Evolutionary conservation across 1,140 invertebrate species (phyloP).

Genomic region (Eurosta solidaginis): DNA sequence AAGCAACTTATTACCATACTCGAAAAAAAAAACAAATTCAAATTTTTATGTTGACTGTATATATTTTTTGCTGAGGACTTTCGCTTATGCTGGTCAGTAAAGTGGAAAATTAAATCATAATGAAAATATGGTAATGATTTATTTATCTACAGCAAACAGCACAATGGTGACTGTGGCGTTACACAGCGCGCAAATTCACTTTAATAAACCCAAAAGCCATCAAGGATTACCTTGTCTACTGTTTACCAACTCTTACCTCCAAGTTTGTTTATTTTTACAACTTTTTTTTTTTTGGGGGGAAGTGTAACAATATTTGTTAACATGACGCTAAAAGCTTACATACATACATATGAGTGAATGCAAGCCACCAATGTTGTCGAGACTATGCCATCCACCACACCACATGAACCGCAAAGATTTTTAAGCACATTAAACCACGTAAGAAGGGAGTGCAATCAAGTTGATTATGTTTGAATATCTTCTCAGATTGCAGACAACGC

Average conservation of each 20-base stretch:
- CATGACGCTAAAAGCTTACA: conserved; percentile 1
- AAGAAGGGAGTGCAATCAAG: background rate
- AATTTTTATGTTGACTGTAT: too few relatives aligned
- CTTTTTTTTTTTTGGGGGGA: background rate
- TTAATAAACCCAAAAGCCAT: background rate
- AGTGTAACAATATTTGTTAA: conserved; percentile 1
- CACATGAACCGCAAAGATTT: conserved; percentile 3
- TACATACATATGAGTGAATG: too few relatives aligned
- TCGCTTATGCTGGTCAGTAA: conserved; percentile 32
- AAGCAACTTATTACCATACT: too few relatives aligned
- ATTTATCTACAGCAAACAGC: conserved; percentile 37
- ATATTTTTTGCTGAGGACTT: background rate
- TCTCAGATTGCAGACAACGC: conserved; percentile 5
- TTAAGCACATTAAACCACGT: background rate
- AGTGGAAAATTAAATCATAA: conserved; percentile 40
- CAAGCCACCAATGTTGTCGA: background rate
- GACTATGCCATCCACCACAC: background rate
- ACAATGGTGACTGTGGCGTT: background rate
- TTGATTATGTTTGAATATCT: conserved; percentile 19
- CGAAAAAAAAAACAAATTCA: too few relatives aligned
- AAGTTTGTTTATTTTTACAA: background rate
- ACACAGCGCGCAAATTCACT: background rate
- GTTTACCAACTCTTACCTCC: background rate
- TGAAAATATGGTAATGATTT: conserved; percentile 39
- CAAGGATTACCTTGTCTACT: background rate